Evolutionary conservation across 2,888 invertebrate genomes (phyloP).

Genomic region (Tetranychus piercei): DNA sequence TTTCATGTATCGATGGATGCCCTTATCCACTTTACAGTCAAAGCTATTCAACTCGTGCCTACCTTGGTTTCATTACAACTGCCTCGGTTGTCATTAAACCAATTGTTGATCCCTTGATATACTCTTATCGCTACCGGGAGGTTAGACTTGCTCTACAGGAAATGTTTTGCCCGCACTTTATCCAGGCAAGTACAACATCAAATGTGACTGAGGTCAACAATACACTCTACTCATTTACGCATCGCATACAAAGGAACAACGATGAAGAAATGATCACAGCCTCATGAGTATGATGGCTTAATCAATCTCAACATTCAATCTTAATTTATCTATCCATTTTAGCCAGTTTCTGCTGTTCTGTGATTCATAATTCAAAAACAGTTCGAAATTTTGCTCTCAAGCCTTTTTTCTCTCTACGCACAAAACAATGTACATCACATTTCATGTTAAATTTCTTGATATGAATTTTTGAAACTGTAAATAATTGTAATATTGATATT

Average conservation of each 20-base stretch:
- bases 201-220: not conserved
- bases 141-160: conserved; percentile 35
- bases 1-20: conserved; percentile 41
- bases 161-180: not conserved
- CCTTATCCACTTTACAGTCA: conserved; percentile 28
- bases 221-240: not conserved
- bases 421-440: no score
- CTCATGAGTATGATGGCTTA: not conserved
- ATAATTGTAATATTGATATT: no score
- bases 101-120: conserved; percentile 46
- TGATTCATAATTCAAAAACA: no score
- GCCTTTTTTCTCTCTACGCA: no score
- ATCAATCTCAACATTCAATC: no score
- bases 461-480: no score
- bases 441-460: no score
- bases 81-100: conserved; percentile 44
- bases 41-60: conserved; percentile 22
- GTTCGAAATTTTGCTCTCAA: no score
- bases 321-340: no score
- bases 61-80: conserved; percentile 34
- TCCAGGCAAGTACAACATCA: not conserved
- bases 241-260: not conserved
- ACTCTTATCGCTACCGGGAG: conserved; percentile 47
- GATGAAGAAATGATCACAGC: not conserved
- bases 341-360: no score